Conservation (phyloP, 2,113 vertebrate genomes). For the Misgurnus mizolepis region DNA sequence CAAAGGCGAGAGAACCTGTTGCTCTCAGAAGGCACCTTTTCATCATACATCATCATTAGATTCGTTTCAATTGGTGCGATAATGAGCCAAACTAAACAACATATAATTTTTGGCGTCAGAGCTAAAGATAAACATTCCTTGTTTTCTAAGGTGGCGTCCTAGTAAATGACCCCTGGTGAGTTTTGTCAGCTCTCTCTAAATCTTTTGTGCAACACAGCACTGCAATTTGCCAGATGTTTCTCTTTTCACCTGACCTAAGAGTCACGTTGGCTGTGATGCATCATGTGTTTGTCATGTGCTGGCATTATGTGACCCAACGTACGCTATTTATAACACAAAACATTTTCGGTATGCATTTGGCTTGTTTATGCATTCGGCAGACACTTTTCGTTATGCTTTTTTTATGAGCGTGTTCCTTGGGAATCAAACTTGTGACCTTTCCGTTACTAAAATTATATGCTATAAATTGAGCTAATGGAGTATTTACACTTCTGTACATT, state of each 20-base stretch:
- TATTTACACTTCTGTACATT: no score
- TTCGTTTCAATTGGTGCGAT: constrained; percentile 12
- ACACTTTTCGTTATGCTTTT: no score
- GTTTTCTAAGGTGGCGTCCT: constrained; percentile 3
- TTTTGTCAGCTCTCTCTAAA: neutral
- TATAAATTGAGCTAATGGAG: no score
- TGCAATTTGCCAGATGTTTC: constrained; percentile 8
- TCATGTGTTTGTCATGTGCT: neutral
- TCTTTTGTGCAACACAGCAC: no score
- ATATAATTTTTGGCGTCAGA: constrained; percentile 28
- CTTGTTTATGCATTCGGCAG: no score
- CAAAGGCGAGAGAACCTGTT: neutral
- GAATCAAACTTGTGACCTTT: no score
- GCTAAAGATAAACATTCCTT: constrained; percentile 29
- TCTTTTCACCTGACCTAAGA: neutral
- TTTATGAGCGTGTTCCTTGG: no score
- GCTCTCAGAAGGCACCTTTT: constrained; percentile 9
- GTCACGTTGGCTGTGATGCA: neutral
- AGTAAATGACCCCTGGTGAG: constrained; percentile 31
- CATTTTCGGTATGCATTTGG: no score
- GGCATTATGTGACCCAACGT: neutral
- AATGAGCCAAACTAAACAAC: constrained; percentile 32
- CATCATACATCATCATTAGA: constrained; percentile 39
- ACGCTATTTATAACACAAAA: no score
- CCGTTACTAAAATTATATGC: no score